A percentile compares a stretch with the other conserved stretches of the same genome.
Evolutionary conservation across 2,797 vertebrate genomes (phyloP).

Genomic region (Coregonus ussuriensis): DNA sequence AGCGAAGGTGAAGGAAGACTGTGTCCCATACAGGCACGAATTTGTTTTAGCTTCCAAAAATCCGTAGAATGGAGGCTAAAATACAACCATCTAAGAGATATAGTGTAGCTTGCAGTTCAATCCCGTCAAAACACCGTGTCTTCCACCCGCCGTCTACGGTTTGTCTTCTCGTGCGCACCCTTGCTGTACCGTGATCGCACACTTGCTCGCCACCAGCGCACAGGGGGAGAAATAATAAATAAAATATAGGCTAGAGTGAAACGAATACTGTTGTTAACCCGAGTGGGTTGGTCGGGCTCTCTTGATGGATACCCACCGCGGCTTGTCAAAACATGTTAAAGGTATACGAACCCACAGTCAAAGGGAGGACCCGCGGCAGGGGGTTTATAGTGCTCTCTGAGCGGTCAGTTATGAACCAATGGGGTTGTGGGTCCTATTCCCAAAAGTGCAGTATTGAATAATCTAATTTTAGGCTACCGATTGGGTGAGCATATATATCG

Average conservation of each 20-base stretch:
- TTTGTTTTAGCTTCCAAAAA: conserved; percentile 57
- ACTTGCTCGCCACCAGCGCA: conserved; percentile 51
- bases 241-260: conserved; percentile 24
- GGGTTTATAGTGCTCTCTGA: neutral
- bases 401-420: conserved; percentile 3
- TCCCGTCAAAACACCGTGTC: conserved; percentile 38
- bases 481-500: neutral
- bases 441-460: conserved; percentile 27
- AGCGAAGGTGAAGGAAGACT: conserved; percentile 16
- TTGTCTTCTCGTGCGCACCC: conserved; percentile 26
- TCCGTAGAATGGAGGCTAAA: conserved; percentile 32
- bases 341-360: conserved; percentile 42
- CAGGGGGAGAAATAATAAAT: conserved; percentile 40
- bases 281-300: conserved; percentile 60
- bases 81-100: conserved; percentile 44
- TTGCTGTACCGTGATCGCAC: conserved; percentile 34
- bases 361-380: conserved; percentile 25
- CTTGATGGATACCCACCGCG: conserved; percentile 64
- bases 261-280: conserved; percentile 48
- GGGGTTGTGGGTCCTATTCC: conserved; percentile 24
- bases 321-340: conserved; percentile 70
- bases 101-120: conserved; percentile 27
- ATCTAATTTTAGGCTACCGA: neutral
- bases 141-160: conserved; percentile 22
- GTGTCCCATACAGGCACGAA: conserved; percentile 60